Evolutionary conservation across 1,140 invertebrate genomes (phyloP), one percentile per base, ranked within the genome.

Genomic region (Drosophila dunni): DNA sequence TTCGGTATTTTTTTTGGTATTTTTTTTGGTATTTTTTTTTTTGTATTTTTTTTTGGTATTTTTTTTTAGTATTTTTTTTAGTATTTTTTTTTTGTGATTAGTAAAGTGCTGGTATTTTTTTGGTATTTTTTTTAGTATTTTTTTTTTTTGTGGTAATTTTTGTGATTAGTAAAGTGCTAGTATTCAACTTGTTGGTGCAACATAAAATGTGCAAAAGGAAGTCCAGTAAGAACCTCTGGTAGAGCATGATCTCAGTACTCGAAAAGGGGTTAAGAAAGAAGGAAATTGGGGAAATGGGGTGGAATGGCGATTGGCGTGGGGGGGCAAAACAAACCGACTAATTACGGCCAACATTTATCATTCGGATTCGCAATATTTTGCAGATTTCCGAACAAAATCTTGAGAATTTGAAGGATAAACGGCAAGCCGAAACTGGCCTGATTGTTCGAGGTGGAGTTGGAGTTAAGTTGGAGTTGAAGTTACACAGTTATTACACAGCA

Each of bases 111-210:
- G n/a, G n/a, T n/a, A n/a, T 38, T 38, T 8, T 9, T 10, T 1
- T 20, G 17, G 17, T 1, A 20, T 38, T 38, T 38, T 38, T 38
- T 38, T 38, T 38, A 3, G 24, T 29, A 29, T 38, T 38, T 38
- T 7, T 38, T 38, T 38, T n/a, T n/a, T n/a, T n/a, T n/a, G n/a
- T n/a, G n/a, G n/a, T n/a, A n/a, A n/a, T n/a, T n/a, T n/a, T n/a
- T n/a, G 11, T 57, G 51, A 70, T 69, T 70, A 70, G 63, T 50
- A 69, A 64, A 69, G 67, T 69, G 51, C 48, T 63, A 69, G 48
- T 63, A 46, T 36, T 51, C 50, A 50, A 36, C 33, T 17, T 33
- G 50, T 50, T 24, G 46, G n/a, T 10, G 11, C 51, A 15, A 38
- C 17, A 57, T n/a, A n/a, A 44, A 58, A 42, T 2, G 53, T 40